These are phyloP conservation scores for Dryadula phaetusa DNA, from an alignment of 2,888 invertebrate genomes.

Conservation along the genomic window DNA sequence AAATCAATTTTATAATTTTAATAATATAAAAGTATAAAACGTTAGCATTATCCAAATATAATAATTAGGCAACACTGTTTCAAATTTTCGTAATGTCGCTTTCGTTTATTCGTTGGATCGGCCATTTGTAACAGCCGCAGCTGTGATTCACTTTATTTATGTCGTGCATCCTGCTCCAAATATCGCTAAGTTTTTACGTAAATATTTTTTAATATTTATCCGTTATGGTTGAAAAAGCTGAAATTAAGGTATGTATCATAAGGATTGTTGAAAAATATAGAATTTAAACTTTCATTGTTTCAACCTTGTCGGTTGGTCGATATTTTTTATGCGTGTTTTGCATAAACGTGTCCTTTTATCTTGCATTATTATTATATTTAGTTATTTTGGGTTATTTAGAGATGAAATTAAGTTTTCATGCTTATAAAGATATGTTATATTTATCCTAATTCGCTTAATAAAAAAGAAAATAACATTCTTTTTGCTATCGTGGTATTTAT, in stretches of 20 bases:
- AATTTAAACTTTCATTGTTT: slow-evolving; percentile 66
- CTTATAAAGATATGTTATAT: background rate
- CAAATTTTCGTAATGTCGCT: slow-evolving; percentile 24
- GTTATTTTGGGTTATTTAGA: background rate
- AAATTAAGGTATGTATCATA: slow-evolving; percentile 64
- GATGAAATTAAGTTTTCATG: background rate
- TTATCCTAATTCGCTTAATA: background rate
- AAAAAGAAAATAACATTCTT: background rate
- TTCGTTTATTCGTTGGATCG: slow-evolving; percentile 41
- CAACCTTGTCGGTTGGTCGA: slow-evolving; percentile 66
- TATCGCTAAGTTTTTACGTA: slow-evolving; percentile 23
- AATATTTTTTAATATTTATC: slow-evolving; percentile 15
- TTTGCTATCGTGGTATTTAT: slow-evolving; percentile 1
- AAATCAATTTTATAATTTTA: too few relatives aligned
- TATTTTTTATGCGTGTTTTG: slow-evolving; percentile 50
- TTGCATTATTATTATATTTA: slow-evolving; percentile 13
- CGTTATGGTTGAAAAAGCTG: slow-evolving; percentile 67
- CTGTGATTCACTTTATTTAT: slow-evolving; percentile 41
- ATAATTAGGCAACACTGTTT: slow-evolving; percentile 27
- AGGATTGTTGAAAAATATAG: slow-evolving; percentile 33
- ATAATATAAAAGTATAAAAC: too few relatives aligned
- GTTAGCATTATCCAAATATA: background rate
- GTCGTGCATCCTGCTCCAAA: slow-evolving; percentile 28
- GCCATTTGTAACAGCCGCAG: slow-evolving; percentile 51
- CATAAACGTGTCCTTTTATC: slow-evolving; percentile 40